A percentile compares a stretch with the other conserved stretches of the same genome.
phyloP scores from a whole-genome alignment of 2,113 vertebrate genomes.

The Hipposideros armiger region DNA sequence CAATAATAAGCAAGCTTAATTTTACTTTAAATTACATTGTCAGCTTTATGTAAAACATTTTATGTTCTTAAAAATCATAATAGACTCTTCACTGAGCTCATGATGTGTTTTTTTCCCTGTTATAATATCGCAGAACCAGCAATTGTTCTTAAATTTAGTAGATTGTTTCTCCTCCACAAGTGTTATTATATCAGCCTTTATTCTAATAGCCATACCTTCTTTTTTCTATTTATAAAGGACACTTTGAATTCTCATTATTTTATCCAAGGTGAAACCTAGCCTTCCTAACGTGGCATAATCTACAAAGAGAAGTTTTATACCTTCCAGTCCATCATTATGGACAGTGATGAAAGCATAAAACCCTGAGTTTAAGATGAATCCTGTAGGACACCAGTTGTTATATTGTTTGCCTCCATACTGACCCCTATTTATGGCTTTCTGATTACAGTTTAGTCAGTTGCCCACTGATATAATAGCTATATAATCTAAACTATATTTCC shows the following conservation, averaged over 20 bases:
- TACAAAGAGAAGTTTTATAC: not conserved
- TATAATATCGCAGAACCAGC: not conserved
- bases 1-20: not conserved
- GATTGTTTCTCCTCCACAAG: not conserved
- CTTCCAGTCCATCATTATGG: conserved; percentile 38
- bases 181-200: not conserved
- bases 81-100: not conserved
- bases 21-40: not conserved
- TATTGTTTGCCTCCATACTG: not conserved
- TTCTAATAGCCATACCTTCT: not conserved
- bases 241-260: not conserved
- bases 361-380: conserved; percentile 5
- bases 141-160: not conserved
- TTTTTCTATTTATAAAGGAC: not conserved
- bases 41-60: not conserved
- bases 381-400: conserved; percentile 34
- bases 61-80: not conserved
- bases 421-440: conserved; percentile 63
- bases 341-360: conserved; percentile 50
- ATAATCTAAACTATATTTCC: conserved; percentile 62
- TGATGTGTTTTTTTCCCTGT: not conserved
- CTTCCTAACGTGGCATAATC: not conserved
- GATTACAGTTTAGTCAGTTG: conserved; percentile 54
- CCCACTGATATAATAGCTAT: conserved; percentile 55
- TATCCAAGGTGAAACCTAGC: not conserved